Conservation (phyloP, 2,113 vertebrate species). For the Elgaria multicarinata region DNA sequence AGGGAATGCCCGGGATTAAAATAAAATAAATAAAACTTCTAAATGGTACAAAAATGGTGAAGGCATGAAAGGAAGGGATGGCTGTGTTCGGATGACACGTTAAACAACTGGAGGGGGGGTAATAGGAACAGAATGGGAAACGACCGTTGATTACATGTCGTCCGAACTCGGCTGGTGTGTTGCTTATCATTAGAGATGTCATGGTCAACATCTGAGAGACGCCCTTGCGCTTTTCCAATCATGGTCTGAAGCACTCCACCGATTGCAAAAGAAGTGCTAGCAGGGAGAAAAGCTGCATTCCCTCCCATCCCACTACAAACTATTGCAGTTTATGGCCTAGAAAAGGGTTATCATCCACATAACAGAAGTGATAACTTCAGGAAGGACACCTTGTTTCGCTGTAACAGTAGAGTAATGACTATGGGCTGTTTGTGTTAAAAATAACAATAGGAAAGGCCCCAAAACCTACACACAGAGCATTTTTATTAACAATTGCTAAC, state of each 20-base stretch:
- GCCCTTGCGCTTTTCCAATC: neutral
- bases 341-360: neutral
- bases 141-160: too few relatives aligned
- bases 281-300: neutral
- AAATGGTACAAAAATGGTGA: neutral
- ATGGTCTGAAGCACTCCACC: neutral
- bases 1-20: neutral
- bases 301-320: too few relatives aligned
- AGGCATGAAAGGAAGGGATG: neutral
- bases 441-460: neutral
- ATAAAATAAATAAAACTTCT: neutral
- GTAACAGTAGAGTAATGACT: neutral
- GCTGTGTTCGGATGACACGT: too few relatives aligned
- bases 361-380: too few relatives aligned
- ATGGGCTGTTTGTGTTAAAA: neutral
- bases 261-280: neutral
- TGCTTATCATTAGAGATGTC: neutral
- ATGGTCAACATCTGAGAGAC: neutral
- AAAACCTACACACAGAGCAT: slow-evolving; percentile 65
- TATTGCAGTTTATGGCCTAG: neutral
- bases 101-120: too few relatives aligned
- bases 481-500: slow-evolving; percentile 70
- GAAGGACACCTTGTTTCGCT: neutral
- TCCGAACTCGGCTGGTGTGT: too few relatives aligned
- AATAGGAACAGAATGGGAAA: too few relatives aligned